phyloP scores from a whole-genome alignment of 2,888 invertebrate genomes.

The Pseudococcus viburni region DNA sequence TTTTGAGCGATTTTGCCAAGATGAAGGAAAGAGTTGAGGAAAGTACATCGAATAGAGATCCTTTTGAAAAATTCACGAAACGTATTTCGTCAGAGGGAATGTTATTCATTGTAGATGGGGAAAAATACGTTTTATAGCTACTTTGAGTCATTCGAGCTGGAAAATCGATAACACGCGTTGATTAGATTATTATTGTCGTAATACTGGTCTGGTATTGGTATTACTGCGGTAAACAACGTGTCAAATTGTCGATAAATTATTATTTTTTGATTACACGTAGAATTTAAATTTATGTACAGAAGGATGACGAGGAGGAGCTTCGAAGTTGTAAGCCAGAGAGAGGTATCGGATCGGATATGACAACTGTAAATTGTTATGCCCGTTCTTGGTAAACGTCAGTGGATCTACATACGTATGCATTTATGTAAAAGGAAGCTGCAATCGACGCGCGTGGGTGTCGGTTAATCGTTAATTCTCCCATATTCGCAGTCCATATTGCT shows the following conservation, averaged over 20 bases:
- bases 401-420: background rate
- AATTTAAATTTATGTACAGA: background rate
- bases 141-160: background rate
- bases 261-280: background rate
- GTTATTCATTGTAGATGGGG: no score
- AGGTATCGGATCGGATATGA: slow-evolving; percentile 4
- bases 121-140: background rate
- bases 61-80: background rate
- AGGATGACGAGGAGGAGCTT: slow-evolving; percentile 1
- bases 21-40: background rate
- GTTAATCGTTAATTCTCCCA: background rate
- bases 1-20: background rate
- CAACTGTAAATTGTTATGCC: slow-evolving; percentile 12
- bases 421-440: slow-evolving; percentile 10
- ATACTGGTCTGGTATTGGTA: background rate
- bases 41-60: background rate
- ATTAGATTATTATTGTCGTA: slow-evolving; percentile 2
- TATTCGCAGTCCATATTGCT: background rate
- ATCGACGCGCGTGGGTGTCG: background rate
- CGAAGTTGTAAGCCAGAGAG: background rate
- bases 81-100: no score
- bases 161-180: slow-evolving; percentile 16
- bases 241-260: slow-evolving; percentile 18
- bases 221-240: background rate
- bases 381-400: background rate